A percentile compares a stretch with the other conserved stretches of the same genome.
Conservation (phyloP, 2,797 vertebrate species). For the Podarcis lilfordi region DNA sequence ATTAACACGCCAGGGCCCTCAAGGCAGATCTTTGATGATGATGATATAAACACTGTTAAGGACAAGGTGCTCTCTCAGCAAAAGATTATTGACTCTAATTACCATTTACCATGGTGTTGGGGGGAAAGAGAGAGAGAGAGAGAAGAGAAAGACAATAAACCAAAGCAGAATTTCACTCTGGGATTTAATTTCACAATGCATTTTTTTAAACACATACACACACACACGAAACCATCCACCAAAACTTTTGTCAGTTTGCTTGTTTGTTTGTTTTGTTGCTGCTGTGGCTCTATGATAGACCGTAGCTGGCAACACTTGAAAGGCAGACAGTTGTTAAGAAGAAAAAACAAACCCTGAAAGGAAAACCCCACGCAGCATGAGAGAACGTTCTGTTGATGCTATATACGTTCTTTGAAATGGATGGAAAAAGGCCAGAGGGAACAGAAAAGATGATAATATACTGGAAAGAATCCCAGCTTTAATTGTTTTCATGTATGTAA, state of each 20-base stretch:
- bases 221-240: conserved; percentile 56
- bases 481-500: conserved; percentile 79
- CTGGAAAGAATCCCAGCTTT: conserved; percentile 75
- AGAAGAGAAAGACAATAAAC: conserved; percentile 85
- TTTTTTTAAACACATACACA: conserved; percentile 53
- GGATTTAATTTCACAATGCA: conserved; percentile 82
- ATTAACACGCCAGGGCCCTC: conserved; percentile 93
- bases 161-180: conserved; percentile 82
- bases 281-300: conserved; percentile 63
- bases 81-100: conserved; percentile 98
- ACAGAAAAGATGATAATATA: conserved; percentile 74
- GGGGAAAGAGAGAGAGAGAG: conserved; percentile 82
- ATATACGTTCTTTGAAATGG: conserved; percentile 73
- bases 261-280: conserved; percentile 42
- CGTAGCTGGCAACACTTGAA: conserved; percentile 68
- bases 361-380: conserved; percentile 63
- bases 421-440: conserved; percentile 78
- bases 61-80: conserved; percentile 98
- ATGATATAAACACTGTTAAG: conserved; percentile 95
- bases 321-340: conserved; percentile 72
- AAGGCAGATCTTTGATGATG: conserved; percentile 98
- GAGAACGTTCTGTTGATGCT: conserved; percentile 69
- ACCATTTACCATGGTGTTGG: conserved; percentile 88
- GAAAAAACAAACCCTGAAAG: conserved; percentile 56
- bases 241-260: conserved; percentile 52